A percentile compares a stretch with the other conserved stretches of the same genome.
Evolutionary conservation across 1,140 invertebrate genomes (phyloP).

Genomic region (Procambarus clarkii): DNA sequence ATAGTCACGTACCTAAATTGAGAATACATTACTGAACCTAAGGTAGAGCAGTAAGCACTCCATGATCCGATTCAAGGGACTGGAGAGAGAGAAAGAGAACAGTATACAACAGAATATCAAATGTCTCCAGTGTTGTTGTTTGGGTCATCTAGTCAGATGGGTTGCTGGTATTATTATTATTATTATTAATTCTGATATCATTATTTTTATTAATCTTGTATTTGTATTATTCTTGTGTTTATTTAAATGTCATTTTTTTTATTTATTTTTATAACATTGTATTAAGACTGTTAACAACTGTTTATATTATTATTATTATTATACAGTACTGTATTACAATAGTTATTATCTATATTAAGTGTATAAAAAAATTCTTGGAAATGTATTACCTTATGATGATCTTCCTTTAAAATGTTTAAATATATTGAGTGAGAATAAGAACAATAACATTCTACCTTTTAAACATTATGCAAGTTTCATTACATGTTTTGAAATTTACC

Average conservation of each 20-base stretch:
- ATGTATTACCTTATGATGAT: constrained; percentile 22
- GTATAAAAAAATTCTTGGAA: background rate
- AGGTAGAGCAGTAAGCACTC: background rate
- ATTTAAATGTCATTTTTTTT: too few species aligned
- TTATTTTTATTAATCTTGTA: too few species aligned
- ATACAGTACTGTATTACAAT: too few species aligned
- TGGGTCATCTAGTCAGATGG: constrained; percentile 14
- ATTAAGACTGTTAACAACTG: too few species aligned
- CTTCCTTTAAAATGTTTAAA: constrained; percentile 26
- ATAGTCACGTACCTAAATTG: background rate
- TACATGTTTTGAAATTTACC: constrained; percentile 5
- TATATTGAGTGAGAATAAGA: background rate
- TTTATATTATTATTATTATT: too few species aligned
- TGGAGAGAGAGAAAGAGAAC: background rate
- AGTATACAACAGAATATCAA: background rate
- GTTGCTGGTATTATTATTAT: background rate
- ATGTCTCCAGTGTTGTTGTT: background rate
- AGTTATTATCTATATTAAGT: too few species aligned
- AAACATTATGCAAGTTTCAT: constrained; percentile 30
- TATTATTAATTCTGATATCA: background rate
- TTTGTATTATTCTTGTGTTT: too few species aligned
- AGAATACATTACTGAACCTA: background rate
- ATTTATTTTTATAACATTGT: too few species aligned
- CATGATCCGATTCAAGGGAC: background rate
- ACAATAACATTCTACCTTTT: constrained; percentile 21